These are phyloP conservation scores for Lordiphosa andalusiaca DNA, from an alignment of 2,888 invertebrate genomes.

Conservation along the genomic window DNA sequence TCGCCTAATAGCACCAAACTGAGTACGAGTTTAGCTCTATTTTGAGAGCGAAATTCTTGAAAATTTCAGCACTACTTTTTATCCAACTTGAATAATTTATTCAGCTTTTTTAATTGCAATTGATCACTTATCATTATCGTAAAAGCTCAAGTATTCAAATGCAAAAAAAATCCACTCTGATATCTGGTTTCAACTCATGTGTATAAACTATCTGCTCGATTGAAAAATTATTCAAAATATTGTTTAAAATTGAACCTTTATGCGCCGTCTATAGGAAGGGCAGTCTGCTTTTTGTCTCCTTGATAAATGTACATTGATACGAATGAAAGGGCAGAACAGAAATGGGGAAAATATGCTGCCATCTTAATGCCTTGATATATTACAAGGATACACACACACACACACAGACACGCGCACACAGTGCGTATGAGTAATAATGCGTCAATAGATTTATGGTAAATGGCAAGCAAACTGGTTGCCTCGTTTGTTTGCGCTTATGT, in stretches of 20 bases:
- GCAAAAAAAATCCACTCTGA: too few species aligned
- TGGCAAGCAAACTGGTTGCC: slow-evolving; percentile 20
- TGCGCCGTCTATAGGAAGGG: background rate
- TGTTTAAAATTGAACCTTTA: slow-evolving; percentile 3
- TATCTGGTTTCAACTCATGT: too few species aligned
- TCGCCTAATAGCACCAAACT: too few species aligned
- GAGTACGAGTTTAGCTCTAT: too few species aligned
- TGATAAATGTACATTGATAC: slow-evolving; percentile 43
- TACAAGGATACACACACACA: slow-evolving; percentile 14
- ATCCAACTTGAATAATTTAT: too few species aligned
- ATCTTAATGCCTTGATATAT: slow-evolving; percentile 62
- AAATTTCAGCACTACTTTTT: too few species aligned
- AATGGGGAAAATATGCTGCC: slow-evolving; percentile 25
- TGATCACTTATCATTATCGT: too few species aligned
- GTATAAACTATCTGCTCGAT: background rate
- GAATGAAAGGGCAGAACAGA: slow-evolving; percentile 33
- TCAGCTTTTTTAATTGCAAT: too few species aligned
- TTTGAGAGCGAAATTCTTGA: too few species aligned
- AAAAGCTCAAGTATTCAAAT: too few species aligned
- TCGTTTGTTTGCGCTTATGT: slow-evolving; percentile 45
- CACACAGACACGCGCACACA: slow-evolving; percentile 18
- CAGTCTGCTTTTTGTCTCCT: slow-evolving; percentile 1
- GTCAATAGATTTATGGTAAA: slow-evolving; percentile 62
- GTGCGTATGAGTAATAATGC: slow-evolving; percentile 71
- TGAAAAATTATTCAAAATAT: background rate